Percentiles rank a stretch among this genome's conserved stretches.
phyloP scores from a whole-genome alignment of 53 echinoderm and acorn worm genomes.

The Temnopleurus reevesii region DNA sequence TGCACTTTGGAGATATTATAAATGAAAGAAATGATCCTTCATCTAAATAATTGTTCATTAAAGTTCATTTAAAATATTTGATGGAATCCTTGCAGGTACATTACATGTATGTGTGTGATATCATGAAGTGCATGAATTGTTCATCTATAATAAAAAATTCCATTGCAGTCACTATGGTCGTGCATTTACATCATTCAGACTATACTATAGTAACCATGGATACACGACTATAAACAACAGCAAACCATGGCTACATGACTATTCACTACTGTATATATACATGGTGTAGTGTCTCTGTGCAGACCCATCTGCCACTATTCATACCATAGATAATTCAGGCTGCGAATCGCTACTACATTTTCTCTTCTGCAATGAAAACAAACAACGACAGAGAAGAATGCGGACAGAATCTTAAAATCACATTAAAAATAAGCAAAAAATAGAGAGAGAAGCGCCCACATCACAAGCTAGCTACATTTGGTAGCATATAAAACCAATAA shows the following conservation, averaged over 20 bases:
- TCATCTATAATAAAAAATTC: too few species aligned
- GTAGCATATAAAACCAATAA: too few species aligned
- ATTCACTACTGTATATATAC: slow-evolving; percentile 11
- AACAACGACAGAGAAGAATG: slow-evolving; percentile 30
- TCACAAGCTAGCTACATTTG: slow-evolving; percentile 9
- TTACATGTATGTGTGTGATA: too few species aligned
- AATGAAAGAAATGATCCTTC: too few species aligned
- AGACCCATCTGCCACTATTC: not conserved
- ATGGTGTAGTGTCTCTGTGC: too few species aligned
- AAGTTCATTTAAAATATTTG: too few species aligned
- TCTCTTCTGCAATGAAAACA: slow-evolving; percentile 41
- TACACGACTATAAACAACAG: not conserved
- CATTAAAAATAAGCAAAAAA: slow-evolving; percentile 8
- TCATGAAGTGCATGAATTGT: too few species aligned
- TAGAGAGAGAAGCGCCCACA: not conserved
- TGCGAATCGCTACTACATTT: slow-evolving; percentile 43
- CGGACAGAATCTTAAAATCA: not conserved
- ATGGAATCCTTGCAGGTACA: too few species aligned
- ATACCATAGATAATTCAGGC: slow-evolving; percentile 47
- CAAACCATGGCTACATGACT: not conserved
- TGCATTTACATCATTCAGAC: not conserved
- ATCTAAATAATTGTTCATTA: too few species aligned
- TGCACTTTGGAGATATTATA: too few species aligned
- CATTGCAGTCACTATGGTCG: too few species aligned
- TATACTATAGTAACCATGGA: slow-evolving; percentile 8